phyloP scores from a whole-genome alignment of 2,888 invertebrate species.

The Mimas tiliae region DNA sequence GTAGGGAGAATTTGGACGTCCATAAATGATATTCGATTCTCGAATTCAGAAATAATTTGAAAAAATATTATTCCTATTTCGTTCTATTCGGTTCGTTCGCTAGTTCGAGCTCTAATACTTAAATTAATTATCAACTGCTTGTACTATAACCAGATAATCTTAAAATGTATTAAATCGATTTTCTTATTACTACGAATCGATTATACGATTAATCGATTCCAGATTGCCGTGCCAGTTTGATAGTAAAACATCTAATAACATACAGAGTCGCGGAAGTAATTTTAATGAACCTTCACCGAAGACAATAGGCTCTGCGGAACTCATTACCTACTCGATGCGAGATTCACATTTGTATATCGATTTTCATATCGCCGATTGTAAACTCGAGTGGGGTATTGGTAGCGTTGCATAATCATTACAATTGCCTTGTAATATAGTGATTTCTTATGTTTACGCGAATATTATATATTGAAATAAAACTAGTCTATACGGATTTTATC shows the following conservation, averaged over 20 bases:
- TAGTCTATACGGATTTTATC: too few species aligned
- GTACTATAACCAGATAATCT: too few species aligned
- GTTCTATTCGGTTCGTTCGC: too few species aligned
- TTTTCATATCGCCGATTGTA: slow-evolving; percentile 34
- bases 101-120: too few species aligned
- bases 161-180: background rate
- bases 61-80: too few species aligned
- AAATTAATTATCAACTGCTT: too few species aligned
- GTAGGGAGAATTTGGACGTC: too few species aligned
- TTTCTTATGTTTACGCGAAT: too few species aligned
- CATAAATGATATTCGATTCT: too few species aligned
- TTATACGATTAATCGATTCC: background rate
- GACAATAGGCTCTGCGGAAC: slow-evolving; percentile 16
- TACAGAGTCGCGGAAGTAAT: slow-evolving; percentile 14
- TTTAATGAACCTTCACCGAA: slow-evolving; percentile 19
- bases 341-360: slow-evolving; percentile 22
- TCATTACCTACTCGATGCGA: slow-evolving; percentile 1
- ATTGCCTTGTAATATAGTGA: too few species aligned
- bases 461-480: too few species aligned
- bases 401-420: background rate
- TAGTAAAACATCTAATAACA: slow-evolving; percentile 7
- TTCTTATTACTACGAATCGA: background rate
- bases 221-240: background rate
- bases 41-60: too few species aligned
- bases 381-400: background rate